Conservation (phyloP, 1,140 invertebrate species). For the Papilio helenus region DNA sequence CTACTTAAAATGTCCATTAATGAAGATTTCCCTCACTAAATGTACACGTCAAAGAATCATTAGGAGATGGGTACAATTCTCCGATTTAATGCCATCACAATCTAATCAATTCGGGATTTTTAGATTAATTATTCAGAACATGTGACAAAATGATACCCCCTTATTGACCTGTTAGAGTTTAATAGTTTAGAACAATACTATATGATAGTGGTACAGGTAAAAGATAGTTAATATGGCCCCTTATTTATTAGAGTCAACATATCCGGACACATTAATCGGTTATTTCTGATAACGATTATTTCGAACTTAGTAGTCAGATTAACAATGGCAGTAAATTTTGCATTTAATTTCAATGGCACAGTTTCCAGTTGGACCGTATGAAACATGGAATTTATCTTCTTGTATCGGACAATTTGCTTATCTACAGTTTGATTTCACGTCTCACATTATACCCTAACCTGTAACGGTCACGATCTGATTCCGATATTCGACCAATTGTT, state of each 20-base stretch:
- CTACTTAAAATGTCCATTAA: too few relatives aligned
- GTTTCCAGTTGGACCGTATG: not conserved
- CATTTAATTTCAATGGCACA: conserved; percentile 18
- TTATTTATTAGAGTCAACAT: not conserved
- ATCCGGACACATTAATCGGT: not conserved
- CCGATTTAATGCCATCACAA: too few relatives aligned
- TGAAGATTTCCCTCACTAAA: too few relatives aligned
- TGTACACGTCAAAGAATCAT: too few relatives aligned
- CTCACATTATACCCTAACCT: conserved; percentile 18
- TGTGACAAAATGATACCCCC: too few relatives aligned
- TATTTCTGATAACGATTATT: conserved; percentile 10
- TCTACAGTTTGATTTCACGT: conserved; percentile 9
- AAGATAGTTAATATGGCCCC: not conserved
- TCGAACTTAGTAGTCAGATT: conserved; percentile 4
- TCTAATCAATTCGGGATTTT: too few relatives aligned
- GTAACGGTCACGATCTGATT: conserved; percentile 12
- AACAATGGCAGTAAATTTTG: conserved; percentile 19
- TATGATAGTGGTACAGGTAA: too few relatives aligned
- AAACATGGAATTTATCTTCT: conserved; percentile 21
- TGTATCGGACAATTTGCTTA: conserved; percentile 19
- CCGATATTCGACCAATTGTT: conserved; percentile 21
- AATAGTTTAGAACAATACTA: not conserved
- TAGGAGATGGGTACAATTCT: too few relatives aligned
- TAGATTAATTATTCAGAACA: too few relatives aligned
- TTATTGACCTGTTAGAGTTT: not conserved